Evolutionary conservation across 2,113 vertebrate species (phyloP).

Genomic region (Erythrocercus mccallii): DNA sequence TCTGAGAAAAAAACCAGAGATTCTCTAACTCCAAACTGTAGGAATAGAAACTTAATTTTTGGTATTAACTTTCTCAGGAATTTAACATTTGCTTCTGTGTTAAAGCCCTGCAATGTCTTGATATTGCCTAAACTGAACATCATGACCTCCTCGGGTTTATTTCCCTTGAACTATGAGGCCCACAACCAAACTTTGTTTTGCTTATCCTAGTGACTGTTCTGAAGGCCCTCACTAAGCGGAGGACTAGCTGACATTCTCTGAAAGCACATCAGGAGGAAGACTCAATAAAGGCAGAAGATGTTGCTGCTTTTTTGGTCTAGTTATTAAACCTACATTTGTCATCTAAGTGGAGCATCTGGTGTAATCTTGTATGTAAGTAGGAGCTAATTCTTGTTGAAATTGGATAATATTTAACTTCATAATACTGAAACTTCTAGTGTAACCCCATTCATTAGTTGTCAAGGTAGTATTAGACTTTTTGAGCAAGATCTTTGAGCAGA

Average conservation of each 20-base stretch:
- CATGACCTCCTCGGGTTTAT: fast-evolving
- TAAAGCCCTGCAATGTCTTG: not conserved
- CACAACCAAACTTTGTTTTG: not conserved
- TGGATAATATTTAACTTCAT: not conserved
- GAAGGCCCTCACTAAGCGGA: not conserved
- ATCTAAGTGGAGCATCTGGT: not conserved
- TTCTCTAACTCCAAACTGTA: not conserved
- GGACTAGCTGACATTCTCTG: not conserved
- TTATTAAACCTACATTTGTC: not conserved
- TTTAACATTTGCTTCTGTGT: not conserved
- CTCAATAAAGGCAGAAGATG: not conserved
- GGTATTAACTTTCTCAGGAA: not conserved
- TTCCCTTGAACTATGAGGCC: not conserved
- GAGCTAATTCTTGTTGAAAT: not conserved
- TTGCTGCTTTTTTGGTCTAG: not conserved
- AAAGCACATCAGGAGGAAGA: not conserved
- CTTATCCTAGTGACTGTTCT: not conserved
- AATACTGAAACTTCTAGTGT: not conserved
- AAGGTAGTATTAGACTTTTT: not conserved
- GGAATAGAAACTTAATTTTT: not conserved
- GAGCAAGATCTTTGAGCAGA: not conserved
- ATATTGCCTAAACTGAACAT: not conserved
- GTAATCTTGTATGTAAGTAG: not conserved
- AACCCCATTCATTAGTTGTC: not conserved
- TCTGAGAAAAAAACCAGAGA: not conserved